phyloP scores from a whole-genome alignment of 2,888 invertebrate genomes.

The Pocota personata region DNA sequence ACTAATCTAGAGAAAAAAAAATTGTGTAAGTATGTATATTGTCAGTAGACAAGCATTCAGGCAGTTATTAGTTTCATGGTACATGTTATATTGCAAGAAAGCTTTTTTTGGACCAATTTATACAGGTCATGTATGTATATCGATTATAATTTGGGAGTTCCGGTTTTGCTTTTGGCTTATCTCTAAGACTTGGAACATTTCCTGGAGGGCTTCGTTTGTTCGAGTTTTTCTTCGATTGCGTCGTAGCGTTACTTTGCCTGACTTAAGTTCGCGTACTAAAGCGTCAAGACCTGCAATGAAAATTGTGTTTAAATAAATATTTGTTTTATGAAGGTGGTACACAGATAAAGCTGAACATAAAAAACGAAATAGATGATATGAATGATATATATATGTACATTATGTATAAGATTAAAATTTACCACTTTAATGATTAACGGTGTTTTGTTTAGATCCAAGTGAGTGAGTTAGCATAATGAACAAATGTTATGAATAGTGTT shows the following conservation, averaged over 20 bases:
- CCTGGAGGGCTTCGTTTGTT: slow-evolving; percentile 81
- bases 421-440: slow-evolving; percentile 29
- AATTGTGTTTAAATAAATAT: background rate
- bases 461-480: slow-evolving; percentile 13
- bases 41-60: slow-evolving; percentile 39
- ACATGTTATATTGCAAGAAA: slow-evolving; percentile 46
- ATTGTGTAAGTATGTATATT: background rate
- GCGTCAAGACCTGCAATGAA: slow-evolving; percentile 82
- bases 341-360: background rate
- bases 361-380: background rate
- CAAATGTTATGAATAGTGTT: slow-evolving; percentile 28
- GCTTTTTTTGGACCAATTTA: background rate
- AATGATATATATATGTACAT: too few species aligned
- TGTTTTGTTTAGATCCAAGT: slow-evolving; percentile 14
- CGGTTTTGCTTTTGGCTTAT: slow-evolving; percentile 82
- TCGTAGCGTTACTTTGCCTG: slow-evolving; percentile 81
- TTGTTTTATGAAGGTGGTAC: too few species aligned
- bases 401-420: slow-evolving; percentile 3
- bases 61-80: slow-evolving; percentile 36
- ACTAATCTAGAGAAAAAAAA: background rate
- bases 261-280: slow-evolving; percentile 82
- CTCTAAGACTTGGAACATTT: slow-evolving; percentile 82
- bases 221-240: slow-evolving; percentile 81
- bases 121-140: slow-evolving; percentile 76
- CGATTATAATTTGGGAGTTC: slow-evolving; percentile 81